phyloP scores from a whole-genome alignment of 2,113 vertebrate genomes.

The Loxodonta africana region DNA sequence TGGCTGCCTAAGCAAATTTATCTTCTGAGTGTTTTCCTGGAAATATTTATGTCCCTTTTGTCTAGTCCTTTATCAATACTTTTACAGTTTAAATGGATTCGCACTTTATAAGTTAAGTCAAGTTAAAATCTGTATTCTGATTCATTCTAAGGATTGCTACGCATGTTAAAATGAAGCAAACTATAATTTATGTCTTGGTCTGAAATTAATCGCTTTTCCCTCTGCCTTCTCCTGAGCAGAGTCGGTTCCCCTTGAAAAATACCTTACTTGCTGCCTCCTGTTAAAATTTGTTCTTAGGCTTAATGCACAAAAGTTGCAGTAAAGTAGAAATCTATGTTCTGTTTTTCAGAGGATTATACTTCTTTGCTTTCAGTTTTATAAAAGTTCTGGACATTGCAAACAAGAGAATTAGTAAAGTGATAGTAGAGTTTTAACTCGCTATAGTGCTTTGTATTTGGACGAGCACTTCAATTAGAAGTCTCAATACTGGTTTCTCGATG shows the following conservation, averaged over 20 bases:
- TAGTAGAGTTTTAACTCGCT: not conserved
- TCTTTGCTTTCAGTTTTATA: slow-evolving; percentile 39
- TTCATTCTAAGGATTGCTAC: not conserved
- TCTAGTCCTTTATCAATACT: not conserved
- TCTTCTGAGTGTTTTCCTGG: not conserved
- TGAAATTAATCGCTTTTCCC: not conserved
- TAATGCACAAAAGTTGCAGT: slow-evolving; percentile 40
- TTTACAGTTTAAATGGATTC: not conserved
- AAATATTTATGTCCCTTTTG: not conserved
- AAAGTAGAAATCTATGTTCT: slow-evolving; percentile 35
- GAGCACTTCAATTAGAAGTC: not conserved
- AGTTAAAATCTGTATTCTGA: not conserved
- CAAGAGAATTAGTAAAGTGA: not conserved
- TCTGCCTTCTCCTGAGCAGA: not conserved
- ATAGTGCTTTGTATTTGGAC: not conserved
- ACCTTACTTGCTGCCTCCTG: not conserved
- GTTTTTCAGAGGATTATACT: slow-evolving; percentile 15
- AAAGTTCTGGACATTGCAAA: slow-evolving; percentile 46
- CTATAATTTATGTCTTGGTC: not conserved
- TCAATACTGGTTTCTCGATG: not conserved
- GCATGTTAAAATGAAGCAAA: not conserved
- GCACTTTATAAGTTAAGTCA: not conserved
- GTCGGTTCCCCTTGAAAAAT: slow-evolving; percentile 27
- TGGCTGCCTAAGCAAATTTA: not conserved
- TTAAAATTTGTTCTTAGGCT: slow-evolving; percentile 67